A percentile compares a stretch with the other conserved stretches of the same genome.
phyloP scores from a whole-genome alignment of 2,113 vertebrate genomes.

The Scophthalmus maximus region DNA sequence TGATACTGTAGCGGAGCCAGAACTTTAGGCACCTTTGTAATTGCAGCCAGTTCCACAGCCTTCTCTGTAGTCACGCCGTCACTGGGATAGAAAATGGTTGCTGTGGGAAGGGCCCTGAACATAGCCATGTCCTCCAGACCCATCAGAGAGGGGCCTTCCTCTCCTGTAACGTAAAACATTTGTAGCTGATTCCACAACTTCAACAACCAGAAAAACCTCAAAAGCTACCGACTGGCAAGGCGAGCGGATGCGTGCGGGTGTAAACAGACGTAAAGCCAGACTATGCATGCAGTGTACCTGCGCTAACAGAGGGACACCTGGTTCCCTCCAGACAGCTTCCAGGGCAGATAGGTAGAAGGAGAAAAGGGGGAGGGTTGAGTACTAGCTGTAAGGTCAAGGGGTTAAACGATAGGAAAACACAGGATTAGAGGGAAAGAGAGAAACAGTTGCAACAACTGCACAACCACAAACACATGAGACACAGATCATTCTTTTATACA shows the following conservation, averaged over 20 bases:
- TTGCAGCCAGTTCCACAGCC: slow-evolving; percentile 93
- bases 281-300: slow-evolving; percentile 83
- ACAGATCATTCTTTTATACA: neutral
- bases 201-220: neutral
- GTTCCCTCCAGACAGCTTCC: slow-evolving; percentile 75
- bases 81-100: slow-evolving; percentile 94
- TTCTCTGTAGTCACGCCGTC: slow-evolving; percentile 94
- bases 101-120: slow-evolving; percentile 89
- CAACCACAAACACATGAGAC: slow-evolving; percentile 28
- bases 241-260: slow-evolving; percentile 58
- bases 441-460: slow-evolving; percentile 42
- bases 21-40: slow-evolving; percentile 86
- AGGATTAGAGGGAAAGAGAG: slow-evolving; percentile 65
- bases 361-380: slow-evolving; percentile 70
- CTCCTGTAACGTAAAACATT: slow-evolving; percentile 82
- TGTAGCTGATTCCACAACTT: neutral
- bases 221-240: slow-evolving; percentile 22
- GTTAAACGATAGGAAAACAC: slow-evolving; percentile 69
- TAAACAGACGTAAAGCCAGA: slow-evolving; percentile 43
- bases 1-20: neutral
- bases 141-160: slow-evolving; percentile 96
- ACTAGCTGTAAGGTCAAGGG: slow-evolving; percentile 65
- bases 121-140: slow-evolving; percentile 92
- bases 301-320: slow-evolving; percentile 75
- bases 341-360: slow-evolving; percentile 76